Evolutionary conservation across 2,797 vertebrate species (phyloP), one percentile per base, ranked within the genome.

Genomic region (Chelon auratus): DNA sequence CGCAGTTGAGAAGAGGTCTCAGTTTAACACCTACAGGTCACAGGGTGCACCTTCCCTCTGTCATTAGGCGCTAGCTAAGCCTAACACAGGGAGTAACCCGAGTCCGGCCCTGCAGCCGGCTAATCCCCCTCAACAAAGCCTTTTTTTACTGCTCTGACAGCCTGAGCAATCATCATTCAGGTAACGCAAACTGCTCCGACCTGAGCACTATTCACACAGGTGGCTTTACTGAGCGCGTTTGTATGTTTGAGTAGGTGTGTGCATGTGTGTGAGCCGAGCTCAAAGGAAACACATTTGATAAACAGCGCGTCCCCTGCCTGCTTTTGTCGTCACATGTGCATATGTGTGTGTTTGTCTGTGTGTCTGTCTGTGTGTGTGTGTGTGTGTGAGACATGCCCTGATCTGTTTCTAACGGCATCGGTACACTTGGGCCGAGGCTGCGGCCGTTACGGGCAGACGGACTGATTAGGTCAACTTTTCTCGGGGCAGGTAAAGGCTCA

Each of bases 51-150:
- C 84, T 66, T 66, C 56, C 47, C 47, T 78, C 72, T 68, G 79
- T 81, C 87, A 84, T 72, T 64, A 66, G 75, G 68, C 15, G 61
- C 70, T 66, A n/a, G 82, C 80, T 56, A 63, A 77, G 81, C 70
- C 78, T 47, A 53, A 82, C 78, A 66, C 73, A 9, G 36, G 26
- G 58, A 48, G 89, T 76, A 87, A 90, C 89, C 68, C 6, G 71
- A 88, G 68, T 57, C 54, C 53, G 1, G 36, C n/a, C 56, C 82
- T 47, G 70, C 56, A 73, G 77, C 60, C 71, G 10, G 65, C 61
- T 91, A 91, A 92, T 89, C 89, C 80, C n/a, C 86, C 70, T 39
- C 45, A 39, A 92, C 88, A 87, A 91, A 86, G 78, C 69, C 58
- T 61, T 51, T 64, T 62, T 48, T 64, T 71, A 61, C 82, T 10